Conservation (phyloP, 2,113 vertebrate species). For the Dicentrarchus labrax region DNA sequence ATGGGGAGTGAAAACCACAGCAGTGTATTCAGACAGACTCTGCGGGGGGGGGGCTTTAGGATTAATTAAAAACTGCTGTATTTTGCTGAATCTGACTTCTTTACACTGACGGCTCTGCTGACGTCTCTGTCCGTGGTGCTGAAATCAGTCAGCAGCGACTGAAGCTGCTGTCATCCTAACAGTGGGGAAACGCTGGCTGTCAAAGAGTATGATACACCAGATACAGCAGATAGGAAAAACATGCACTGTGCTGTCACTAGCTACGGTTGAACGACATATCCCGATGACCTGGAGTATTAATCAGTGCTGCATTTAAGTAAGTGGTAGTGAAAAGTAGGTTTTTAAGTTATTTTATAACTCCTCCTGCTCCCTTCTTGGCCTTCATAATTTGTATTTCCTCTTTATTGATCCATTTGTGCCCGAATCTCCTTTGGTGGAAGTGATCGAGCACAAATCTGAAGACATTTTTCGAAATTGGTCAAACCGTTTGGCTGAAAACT, state of each 20-base stretch:
- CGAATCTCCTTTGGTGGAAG: no score
- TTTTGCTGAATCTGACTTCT: not conserved
- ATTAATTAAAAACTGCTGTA: not conserved
- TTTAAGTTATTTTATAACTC: not conserved
- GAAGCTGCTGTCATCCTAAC: conserved; percentile 20
- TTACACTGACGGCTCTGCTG: not conserved
- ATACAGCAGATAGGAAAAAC: not conserved
- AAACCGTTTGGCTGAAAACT: no score
- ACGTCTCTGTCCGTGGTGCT: conserved; percentile 53
- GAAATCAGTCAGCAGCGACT: conserved; percentile 6
- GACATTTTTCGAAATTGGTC: no score
- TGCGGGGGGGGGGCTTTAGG: not conserved
- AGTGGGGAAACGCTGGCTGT: conserved; percentile 22
- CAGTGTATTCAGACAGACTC: not conserved
- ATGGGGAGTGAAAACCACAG: no score
- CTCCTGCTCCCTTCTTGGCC: not conserved
- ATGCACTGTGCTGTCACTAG: not conserved
- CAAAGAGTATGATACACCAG: not conserved
- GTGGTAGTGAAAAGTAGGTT: no score
- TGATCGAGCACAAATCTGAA: no score
- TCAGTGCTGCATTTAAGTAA: not conserved
- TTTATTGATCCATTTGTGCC: not conserved
- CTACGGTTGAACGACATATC: not conserved
- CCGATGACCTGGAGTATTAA: not conserved
- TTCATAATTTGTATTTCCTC: not conserved